Conservation (phyloP, 2,113 vertebrate genomes). For the Gasterosteus aculeatus region DNA sequence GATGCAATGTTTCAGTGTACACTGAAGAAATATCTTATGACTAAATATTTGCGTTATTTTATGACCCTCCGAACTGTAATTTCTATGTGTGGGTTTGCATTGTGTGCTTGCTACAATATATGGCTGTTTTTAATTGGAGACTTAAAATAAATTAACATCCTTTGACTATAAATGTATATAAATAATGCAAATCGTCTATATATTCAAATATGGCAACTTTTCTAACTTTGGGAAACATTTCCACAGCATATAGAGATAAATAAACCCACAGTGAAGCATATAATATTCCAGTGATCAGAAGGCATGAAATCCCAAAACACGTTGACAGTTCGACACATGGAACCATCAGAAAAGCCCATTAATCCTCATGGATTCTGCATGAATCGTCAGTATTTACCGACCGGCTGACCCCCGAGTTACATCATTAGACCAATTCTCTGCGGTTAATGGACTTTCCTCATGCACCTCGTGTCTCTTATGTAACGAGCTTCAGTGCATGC, state of each 20-base stretch:
- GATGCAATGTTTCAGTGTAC: background rate
- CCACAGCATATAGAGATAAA: conserved; percentile 7
- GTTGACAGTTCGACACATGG: conserved; percentile 9
- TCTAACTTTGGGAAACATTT: too few species aligned
- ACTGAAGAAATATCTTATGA: background rate
- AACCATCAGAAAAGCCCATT: conserved; percentile 16
- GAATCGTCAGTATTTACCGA: background rate
- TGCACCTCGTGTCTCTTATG: conserved; percentile 5
- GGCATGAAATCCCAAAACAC: conserved; percentile 28
- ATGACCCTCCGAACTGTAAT: background rate
- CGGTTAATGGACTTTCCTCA: conserved; percentile 23
- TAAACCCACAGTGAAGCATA: conserved; percentile 9
- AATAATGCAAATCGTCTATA: background rate
- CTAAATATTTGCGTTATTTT: background rate
- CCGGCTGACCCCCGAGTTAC: background rate
- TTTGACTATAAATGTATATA: background rate
- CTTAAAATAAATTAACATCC: background rate
- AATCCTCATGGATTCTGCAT: conserved; percentile 23
- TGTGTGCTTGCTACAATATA: background rate
- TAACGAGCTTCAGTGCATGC: conserved; percentile 10
- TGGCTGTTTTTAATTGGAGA: background rate
- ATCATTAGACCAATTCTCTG: conserved; percentile 15
- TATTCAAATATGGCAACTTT: background rate
- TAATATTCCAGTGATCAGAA: conserved; percentile 13
- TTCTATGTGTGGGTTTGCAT: background rate